These are phyloP conservation scores for Caenorhabditis briggsae DNA, from an alignment of 1,140 invertebrate species.

Conservation along the genomic window DNA sequence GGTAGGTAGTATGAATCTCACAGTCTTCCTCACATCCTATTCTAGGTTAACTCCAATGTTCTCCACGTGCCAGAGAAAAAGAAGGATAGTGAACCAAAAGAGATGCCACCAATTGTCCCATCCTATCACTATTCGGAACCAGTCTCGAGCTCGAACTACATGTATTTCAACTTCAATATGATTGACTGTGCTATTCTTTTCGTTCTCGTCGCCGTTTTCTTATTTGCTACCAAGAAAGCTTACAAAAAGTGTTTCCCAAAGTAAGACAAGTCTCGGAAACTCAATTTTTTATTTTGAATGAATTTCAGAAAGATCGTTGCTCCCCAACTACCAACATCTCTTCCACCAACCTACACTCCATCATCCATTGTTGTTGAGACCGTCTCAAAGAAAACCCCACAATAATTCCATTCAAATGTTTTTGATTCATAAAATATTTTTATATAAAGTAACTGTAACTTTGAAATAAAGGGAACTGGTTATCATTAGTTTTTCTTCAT, in stretches of 20 bases:
- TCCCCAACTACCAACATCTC: constrained; percentile 37
- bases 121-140: constrained; percentile 4
- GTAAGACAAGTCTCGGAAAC: not conserved
- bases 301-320: not conserved
- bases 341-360: constrained; percentile 34
- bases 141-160: not conserved
- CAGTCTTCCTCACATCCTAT: not conserved
- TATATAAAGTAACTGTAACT: constrained; percentile 30
- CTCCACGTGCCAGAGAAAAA: constrained; percentile 36
- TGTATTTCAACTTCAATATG: constrained; percentile 38
- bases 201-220: constrained; percentile 2
- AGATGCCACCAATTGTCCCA: constrained; percentile 6
- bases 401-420: not conserved
- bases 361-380: constrained; percentile 6
- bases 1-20: not conserved
- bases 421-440: not conserved
- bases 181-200: not conserved
- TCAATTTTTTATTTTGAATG: not conserved
- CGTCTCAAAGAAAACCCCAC: constrained; percentile 35
- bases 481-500: constrained; percentile 25
- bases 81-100: not conserved
- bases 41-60: constrained; percentile 28
- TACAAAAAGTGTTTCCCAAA: constrained; percentile 38
- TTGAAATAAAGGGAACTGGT: constrained; percentile 30
- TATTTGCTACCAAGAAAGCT: constrained; percentile 37